These are phyloP conservation scores for Cricetomys ansorgei DNA, from an alignment of 2,113 vertebrate genomes.

Conservation along the genomic window DNA sequence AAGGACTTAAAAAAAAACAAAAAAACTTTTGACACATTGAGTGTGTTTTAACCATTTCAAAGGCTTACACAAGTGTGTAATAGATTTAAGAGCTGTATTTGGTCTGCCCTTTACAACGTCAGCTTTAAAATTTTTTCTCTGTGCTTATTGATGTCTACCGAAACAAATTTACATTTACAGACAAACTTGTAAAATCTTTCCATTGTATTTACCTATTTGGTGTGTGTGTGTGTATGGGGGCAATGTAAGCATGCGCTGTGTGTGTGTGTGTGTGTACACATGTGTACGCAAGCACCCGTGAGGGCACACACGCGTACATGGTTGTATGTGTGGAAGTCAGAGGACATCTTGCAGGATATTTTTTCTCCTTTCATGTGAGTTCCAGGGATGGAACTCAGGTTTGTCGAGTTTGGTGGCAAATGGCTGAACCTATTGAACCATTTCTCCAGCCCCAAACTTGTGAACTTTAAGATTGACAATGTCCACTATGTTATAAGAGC, in stretches of 20 bases:
- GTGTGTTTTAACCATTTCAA: slow-evolving; percentile 17
- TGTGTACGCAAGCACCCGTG: too few species aligned
- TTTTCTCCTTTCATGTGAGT: background rate
- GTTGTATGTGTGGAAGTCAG: background rate
- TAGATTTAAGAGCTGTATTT: background rate
- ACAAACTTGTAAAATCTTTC: background rate
- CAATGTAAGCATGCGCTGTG: background rate
- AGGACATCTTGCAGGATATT: background rate
- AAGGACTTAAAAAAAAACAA: background rate
- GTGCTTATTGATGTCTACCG: background rate
- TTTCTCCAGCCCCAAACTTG: background rate
- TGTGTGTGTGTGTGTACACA: background rate
- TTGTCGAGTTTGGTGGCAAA: background rate
- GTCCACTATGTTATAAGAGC: background rate
- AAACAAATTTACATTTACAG: background rate
- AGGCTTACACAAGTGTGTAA: background rate
- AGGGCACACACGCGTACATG: too few species aligned
- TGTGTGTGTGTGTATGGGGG: background rate
- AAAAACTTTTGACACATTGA: background rate
- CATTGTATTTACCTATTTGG: background rate
- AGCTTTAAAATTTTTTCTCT: background rate
- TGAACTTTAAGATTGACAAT: background rate
- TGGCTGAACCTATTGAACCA: background rate
- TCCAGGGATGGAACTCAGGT: background rate
- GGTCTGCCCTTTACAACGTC: background rate